Evolutionary conservation across 2,113 vertebrate species (phyloP).

Genomic region (Archocentrus centrarchus): DNA sequence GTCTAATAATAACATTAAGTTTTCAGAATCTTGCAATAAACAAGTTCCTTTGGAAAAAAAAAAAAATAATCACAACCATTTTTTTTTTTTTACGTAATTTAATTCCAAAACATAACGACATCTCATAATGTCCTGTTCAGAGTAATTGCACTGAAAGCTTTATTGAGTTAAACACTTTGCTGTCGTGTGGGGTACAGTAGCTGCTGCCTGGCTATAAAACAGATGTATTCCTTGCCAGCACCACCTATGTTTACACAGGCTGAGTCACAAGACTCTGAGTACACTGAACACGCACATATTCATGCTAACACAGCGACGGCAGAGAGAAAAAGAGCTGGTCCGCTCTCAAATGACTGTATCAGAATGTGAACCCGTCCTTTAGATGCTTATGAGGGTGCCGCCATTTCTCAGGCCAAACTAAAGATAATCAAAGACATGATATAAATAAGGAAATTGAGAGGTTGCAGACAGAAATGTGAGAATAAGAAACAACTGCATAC

Average conservation of each 20-base stretch:
- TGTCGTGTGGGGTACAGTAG: not conserved
- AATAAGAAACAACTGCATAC: slow-evolving; percentile 35
- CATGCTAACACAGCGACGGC: not conserved
- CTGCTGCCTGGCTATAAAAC: slow-evolving; percentile 30
- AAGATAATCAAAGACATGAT: not conserved
- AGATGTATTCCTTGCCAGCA: slow-evolving; percentile 35
- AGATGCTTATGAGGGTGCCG: no score
- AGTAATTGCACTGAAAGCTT: not conserved
- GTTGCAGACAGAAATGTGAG: not conserved
- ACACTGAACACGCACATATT: slow-evolving; percentile 20
- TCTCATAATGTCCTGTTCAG: not conserved
- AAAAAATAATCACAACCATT: not conserved
- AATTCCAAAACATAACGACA: not conserved
- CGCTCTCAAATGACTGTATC: not conserved
- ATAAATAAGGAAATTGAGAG: not conserved
- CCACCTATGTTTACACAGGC: slow-evolving; percentile 78
- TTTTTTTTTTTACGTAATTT: not conserved
- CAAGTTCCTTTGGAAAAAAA: not conserved
- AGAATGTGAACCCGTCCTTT: not conserved
- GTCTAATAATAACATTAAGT: not conserved
- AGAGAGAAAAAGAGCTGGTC: not conserved
- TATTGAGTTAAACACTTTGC: slow-evolving; percentile 2
- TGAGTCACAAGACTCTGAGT: slow-evolving; percentile 72
- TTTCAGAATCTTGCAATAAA: not conserved
- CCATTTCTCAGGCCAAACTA: not conserved